Evolutionary conservation across 1,140 invertebrate genomes (phyloP).

Genomic region (Lepidurus arcticus): DNA sequence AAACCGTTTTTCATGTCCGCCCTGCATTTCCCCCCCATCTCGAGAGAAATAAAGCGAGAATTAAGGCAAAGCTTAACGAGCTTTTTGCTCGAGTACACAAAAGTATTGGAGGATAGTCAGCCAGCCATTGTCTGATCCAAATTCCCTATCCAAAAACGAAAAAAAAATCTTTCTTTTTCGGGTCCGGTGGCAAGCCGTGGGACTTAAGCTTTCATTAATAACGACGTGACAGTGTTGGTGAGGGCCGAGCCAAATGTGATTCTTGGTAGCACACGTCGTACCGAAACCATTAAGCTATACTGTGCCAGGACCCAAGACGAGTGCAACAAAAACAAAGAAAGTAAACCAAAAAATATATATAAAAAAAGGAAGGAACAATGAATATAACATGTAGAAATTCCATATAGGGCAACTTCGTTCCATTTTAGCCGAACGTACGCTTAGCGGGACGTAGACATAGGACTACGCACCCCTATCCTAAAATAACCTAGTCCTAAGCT

Average conservation of each 20-base stretch:
- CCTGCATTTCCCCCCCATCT: neutral
- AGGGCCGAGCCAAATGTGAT: conserved; percentile 14
- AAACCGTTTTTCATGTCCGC: neutral
- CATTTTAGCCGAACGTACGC: neutral
- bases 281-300: neutral
- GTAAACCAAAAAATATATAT: no score
- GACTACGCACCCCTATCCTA: no score
- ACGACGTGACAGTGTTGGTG: neutral
- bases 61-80: conserved; percentile 15
- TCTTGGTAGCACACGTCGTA: conserved; percentile 11
- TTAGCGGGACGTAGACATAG: no score
- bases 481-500: no score
- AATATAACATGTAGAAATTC: no score
- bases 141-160: neutral
- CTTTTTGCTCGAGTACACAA: conserved; percentile 9
- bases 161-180: neutral
- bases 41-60: conserved; percentile 5
- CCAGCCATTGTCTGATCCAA: neutral
- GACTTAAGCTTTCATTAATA: conserved; percentile 13
- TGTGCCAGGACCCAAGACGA: neutral
- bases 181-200: neutral
- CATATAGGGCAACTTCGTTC: neutral
- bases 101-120: conserved; percentile 3
- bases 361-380: neutral
- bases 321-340: neutral